Evolutionary conservation across 2,888 invertebrate species (phyloP), one percentile per base, ranked within the genome.

Genomic region (Eupithecia centaureata): DNA sequence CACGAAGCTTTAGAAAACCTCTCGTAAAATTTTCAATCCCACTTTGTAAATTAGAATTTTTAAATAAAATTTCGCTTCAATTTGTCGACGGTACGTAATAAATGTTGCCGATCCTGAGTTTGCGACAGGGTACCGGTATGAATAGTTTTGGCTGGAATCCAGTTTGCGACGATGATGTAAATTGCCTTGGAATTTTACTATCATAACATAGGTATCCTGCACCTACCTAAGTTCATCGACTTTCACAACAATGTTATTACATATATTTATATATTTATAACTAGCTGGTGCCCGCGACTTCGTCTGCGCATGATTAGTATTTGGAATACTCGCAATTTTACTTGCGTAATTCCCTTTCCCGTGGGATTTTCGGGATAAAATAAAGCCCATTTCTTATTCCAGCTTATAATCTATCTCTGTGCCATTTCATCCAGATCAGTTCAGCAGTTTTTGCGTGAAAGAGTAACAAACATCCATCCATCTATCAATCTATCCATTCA

Each of bases 141-240:
- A 66, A 73, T 68, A 70, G 63, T 82, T 84, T 85, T 87, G 82
- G 82, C 80, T 79, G 79, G 76, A 81, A 71, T 84, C 79, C 83
- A 86, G 86, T 80, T 61, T 61, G 47, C 61, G 61, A 66, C 66
- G 66, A 61, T 65, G 66, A 61, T 65, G 62, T 47, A 66, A 70
- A 70, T 62, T 70, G 62, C 67, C 51, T 60, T 27, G 56, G 60
- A 65, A 60, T 65, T 61, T 56, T 30, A n/a, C 38, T 27, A 25
- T 35, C n/a, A 25, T 47, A 47, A 4, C 47, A 22, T 47, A 22
- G 47, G 47, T 47, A 47, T n/a, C 18, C 47, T 47, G 22, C 22
- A 47, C 10, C 4, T 47, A 4, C 8, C 8, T 12, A 47, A 22
- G 42, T 42, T 10, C 10, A 42, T 22, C 8, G 18, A 42, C 18